Base-by-base conservation (phyloP, 2,113 vertebrate species). In the Calcarius ornatus region DNA sequence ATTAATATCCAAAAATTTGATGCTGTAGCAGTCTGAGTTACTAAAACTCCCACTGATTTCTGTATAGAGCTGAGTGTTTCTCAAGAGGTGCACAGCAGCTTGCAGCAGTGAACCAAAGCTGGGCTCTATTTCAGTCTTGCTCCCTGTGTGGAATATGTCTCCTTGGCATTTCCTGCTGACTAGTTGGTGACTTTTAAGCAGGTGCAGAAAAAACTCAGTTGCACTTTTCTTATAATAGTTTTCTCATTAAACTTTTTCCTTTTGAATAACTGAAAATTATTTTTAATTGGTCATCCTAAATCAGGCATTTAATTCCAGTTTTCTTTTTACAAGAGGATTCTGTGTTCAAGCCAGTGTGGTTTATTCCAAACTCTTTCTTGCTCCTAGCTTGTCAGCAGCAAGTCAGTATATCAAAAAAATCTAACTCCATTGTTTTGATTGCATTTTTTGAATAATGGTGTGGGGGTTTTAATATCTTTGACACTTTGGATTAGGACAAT, bases 21-120 rank as follows among this genome's bases (percentile, higher is more conserved):
- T 83, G 61, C 71, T 81, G 11, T 57, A 92, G 42, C 79, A 68
- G 70, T 57, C 73, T 88, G 93, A 94, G 71, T 88, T 89, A 90
- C 71, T 94, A 40, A 70, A 90, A 75, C 48, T 94, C 80, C 79
- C 76, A 59, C 88, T 86, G 76, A 59, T 82, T 95, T 94, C 78
- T 71, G 47, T 56, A 48, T 51, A 63, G 73, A 91, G 78, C 61
- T 15, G 59, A 85, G 60, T 81, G 47, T 79, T 88, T 85, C 60
- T 96, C 81, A 84, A 79, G 76, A 85, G 69, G 37, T 57, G 47
- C 37, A 75, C 59, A 76, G 71, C 86, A 96, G 73, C 68, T 91
- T 79, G 65, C 61, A 93, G 79, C 66, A 90, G 43, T 78, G 83
- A 95, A 85, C 78, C 60, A 66, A 60, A 90, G 82, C 66, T 60